Evolutionary conservation across 2,888 invertebrate species (phyloP), one percentile per base, ranked within the genome.

Genomic region (Drosophila gaucha): DNA sequence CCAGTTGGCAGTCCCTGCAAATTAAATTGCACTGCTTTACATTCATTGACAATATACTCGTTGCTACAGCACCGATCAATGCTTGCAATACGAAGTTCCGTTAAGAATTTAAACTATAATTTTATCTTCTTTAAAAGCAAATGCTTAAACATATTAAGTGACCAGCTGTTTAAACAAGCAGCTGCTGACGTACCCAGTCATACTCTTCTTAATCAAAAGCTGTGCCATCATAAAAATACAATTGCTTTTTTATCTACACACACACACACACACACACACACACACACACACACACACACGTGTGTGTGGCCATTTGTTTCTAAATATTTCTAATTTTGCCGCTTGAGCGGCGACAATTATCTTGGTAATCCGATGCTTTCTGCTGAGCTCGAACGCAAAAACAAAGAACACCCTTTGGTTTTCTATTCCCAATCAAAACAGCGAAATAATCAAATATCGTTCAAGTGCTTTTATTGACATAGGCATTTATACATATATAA

Each of bases 391-490:
- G 33, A 26, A 39, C 4, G 4, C 24, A 14, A 26, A 6, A 3
- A 1, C 14, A 41, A 18, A 18, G 12, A 44, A 12, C 8, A 9
- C 8, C 30, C 44, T 43, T 41, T 20, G 24, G 22, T 30, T 26
- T 43, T n/a, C 14, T 41, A 33, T 51, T 36, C 9, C 39, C 38
- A 62, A 68, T 60, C 16, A 47, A 47, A 73, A 80, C 58, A 47
- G 67, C 60, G 44, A 50, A 69, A 62, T 69, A 64, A 63, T 57
- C 66, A 60, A 33, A 67, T 73, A 58, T 57, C 30, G 52, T 59
- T 64, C 59, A 41, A 72, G 41, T 66, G 62, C 41, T 56, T 74
- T 73, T 84, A 82, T 79, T 85, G 56, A 55, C 55, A 78, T 49
- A 60, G 52, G 68, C 36, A 63, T 56, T 64, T 46, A 52, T 65